Base-by-base conservation (phyloP, 2,888 invertebrate species). In the Schizaphis graminum region DNA sequence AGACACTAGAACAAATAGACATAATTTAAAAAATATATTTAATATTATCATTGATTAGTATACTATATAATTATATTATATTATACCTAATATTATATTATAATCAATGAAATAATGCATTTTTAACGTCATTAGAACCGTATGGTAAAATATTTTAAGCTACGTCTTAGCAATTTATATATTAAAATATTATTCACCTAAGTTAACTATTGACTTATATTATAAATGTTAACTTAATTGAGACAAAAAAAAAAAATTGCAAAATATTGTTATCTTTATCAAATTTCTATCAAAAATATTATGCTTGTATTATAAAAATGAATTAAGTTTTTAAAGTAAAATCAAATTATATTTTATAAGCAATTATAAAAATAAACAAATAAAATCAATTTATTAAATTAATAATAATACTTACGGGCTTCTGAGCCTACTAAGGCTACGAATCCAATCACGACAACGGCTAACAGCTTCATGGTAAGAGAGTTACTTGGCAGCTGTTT, bases 401-500 rank as follows among this genome's bases (percentile, higher is more conserved):
- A 10, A 35, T 77, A 35, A 7, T 8, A 57, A 24, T 67, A 88
- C 92, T 88, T 56, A 93, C 92, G 0, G 26, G 88, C 88, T 41
- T 93, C 56, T 24, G 53, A 89, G 53, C 77, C 53, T 13, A 44
- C 67, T 28, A 87, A 35, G 41, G 77, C 92, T 28, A 89, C 24
- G 16, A 89, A 53, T 41, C 88, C 92, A 24, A 93, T 44, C 28
- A 89, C 88, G n/a, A 67, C 49, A n/a, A 53, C 41, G 1, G 53
- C 53, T 13, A 88, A 89, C 11, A 89, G 13, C 77, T 89, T 93
- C 92, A 89, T 93, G 28, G 11, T 56, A 11, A n/a, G 3, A 10
- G 7, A 53, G 28, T 53, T 49, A 8, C n/a, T 47, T 24, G 7
- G 16, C 53, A 44, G 77, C 44, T 77, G 77, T 93, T 92, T 26